A percentile compares a stretch with the other conserved stretches of the same genome.
phyloP scores from a whole-genome alignment of 2,888 invertebrate genomes.

The Cheilosia variabilis region DNA sequence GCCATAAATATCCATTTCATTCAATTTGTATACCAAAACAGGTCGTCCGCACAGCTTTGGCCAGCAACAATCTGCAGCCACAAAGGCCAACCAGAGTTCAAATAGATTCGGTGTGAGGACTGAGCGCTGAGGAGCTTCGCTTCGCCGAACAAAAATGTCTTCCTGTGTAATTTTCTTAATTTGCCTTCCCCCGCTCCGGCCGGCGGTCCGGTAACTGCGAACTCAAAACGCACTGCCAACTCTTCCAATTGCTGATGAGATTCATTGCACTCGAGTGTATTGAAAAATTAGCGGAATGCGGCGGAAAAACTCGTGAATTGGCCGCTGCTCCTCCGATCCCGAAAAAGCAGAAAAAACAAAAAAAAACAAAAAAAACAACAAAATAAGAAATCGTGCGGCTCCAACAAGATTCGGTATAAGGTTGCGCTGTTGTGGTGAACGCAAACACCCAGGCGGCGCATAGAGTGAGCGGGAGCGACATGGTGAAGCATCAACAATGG shows the following conservation, averaged over 20 bases:
- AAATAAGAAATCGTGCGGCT: slow-evolving; percentile 66
- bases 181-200: slow-evolving; percentile 39
- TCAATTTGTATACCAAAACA: slow-evolving; percentile 72
- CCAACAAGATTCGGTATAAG: slow-evolving; percentile 59
- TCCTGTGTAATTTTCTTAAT: slow-evolving; percentile 75
- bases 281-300: slow-evolving; percentile 74
- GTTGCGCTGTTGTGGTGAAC: slow-evolving; percentile 23
- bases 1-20: slow-evolving; percentile 74
- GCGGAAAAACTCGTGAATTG: slow-evolving; percentile 70
- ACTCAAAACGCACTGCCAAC: slow-evolving; percentile 62
- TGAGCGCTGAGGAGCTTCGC: slow-evolving; percentile 18
- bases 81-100: slow-evolving; percentile 71
- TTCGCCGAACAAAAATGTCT: slow-evolving; percentile 57
- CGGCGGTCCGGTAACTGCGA: slow-evolving; percentile 1
- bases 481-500: slow-evolving; percentile 66
- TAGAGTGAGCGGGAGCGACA: background rate
- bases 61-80: slow-evolving; percentile 41
- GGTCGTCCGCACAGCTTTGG: slow-evolving; percentile 52
- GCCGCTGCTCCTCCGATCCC: slow-evolving; percentile 56
- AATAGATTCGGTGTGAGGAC: slow-evolving; percentile 68
- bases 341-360: slow-evolving; percentile 12
- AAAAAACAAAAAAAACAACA: background rate
- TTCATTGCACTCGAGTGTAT: slow-evolving; percentile 61
- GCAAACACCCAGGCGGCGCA: slow-evolving; percentile 21
- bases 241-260: slow-evolving; percentile 42